Conservation (phyloP, 1,140 invertebrate species). For the Dryas iulia region DNA sequence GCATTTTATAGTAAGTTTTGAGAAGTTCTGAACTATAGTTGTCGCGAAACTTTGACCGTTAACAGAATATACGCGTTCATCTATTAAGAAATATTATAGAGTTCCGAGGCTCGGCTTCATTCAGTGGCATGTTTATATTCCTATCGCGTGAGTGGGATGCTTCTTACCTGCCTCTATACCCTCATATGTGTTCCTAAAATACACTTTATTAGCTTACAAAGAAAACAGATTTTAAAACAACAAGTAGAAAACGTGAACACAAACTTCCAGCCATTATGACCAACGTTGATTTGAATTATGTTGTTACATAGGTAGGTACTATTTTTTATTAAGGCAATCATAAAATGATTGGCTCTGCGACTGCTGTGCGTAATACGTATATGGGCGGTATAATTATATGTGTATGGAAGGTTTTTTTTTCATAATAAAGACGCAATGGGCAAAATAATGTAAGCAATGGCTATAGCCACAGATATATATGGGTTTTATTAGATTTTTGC, state of each 20-base stretch:
- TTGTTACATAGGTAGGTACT: constrained; percentile 36
- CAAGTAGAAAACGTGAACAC: constrained; percentile 30
- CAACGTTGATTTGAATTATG: constrained; percentile 54
- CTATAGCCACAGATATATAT: too few species aligned
- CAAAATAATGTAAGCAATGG: neutral
- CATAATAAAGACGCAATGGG: neutral
- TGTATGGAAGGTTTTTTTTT: neutral
- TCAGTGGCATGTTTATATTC: constrained; percentile 68
- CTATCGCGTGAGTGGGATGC: constrained; percentile 67
- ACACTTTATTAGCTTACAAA: constrained; percentile 33
- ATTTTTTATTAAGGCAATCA: constrained; percentile 52
- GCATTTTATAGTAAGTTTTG: constrained; percentile 30
- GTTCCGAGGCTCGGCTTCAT: constrained; percentile 45
- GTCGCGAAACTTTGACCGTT: constrained; percentile 65
- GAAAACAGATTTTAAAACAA: constrained; percentile 41
- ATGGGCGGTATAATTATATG: neutral
- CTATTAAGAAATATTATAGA: constrained; percentile 66
- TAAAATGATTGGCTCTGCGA: constrained; percentile 27
- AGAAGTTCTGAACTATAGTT: constrained; percentile 35
- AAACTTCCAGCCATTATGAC: constrained; percentile 49
- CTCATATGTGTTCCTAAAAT: constrained; percentile 29
- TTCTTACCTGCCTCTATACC: constrained; percentile 45
- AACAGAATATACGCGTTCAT: constrained; percentile 67
- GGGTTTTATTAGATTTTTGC: too few species aligned
- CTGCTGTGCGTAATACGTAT: neutral